Evolutionary conservation across 2,797 vertebrate species (phyloP).

Genomic region (Pterois miles): DNA sequence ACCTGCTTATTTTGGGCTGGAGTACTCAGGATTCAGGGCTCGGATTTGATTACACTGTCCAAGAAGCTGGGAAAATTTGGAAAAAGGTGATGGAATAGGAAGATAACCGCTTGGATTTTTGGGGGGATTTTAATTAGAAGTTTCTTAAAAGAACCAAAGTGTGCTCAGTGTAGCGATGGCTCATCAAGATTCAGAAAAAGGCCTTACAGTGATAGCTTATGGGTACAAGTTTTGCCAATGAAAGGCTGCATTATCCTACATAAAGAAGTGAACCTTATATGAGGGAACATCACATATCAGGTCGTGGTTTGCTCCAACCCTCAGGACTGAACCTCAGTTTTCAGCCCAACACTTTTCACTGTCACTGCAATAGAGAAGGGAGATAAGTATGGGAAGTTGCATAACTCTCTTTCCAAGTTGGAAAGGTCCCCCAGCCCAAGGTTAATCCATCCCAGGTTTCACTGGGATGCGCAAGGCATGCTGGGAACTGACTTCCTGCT

Average conservation of each 20-base stretch:
- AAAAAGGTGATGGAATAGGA: conserved; percentile 22
- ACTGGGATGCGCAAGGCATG: conserved; percentile 71
- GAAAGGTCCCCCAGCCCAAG: conserved; percentile 74
- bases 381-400: conserved; percentile 73
- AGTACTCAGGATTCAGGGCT: not conserved
- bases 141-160: conserved; percentile 4
- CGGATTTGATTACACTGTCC: conserved; percentile 17
- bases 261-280: conserved; percentile 9
- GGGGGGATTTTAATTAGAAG: not conserved
- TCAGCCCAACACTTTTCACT: conserved; percentile 60
- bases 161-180: not conserved
- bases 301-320: conserved; percentile 24
- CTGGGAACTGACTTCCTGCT: conserved; percentile 75
- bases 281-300: conserved; percentile 20
- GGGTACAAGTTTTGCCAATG: conserved; percentile 5
- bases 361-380: conserved; percentile 50
- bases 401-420: conserved; percentile 75
- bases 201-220: not conserved
- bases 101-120: conserved; percentile 5
- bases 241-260: not conserved
- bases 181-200: not conserved
- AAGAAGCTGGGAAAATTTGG: not conserved
- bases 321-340: conserved; percentile 43
- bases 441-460: conserved; percentile 83
- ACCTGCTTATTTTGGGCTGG: conserved; percentile 20